Base-by-base conservation (phyloP, 2,888 invertebrate species). In the Callyntrura guangdongensis region DNA sequence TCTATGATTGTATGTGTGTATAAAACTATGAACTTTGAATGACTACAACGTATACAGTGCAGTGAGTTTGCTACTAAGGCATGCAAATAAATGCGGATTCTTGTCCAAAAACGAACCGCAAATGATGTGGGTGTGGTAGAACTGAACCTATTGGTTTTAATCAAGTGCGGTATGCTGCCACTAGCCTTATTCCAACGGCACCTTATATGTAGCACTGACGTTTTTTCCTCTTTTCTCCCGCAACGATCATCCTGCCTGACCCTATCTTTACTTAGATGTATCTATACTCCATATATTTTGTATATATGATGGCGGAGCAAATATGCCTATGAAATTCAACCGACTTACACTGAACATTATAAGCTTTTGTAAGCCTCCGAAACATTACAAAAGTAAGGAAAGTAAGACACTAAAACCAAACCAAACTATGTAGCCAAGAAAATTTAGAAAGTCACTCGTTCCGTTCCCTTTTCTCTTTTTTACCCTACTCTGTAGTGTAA, bases 71-170 rank as follows among this genome's bases (percentile, higher is more conserved):
- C 83, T 88, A 82, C 83, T 87, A 83, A 77, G 74, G 81, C 69
- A 91, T 91, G 91, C 91, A 91, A 91, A 91, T 91, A 85, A 84
- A 91, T 91, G 91, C 88, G 88, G 85, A 91, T 85, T 74, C 91
- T 83, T 85, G 91, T 91, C 91, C 91, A 91, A 86, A 89, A 91
- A 83, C 84, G 88, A 88, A 91, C 91, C 91, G 84, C 91, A 91
- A 91, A 87, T 83, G 91, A 85, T 86, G 91, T 91, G 82, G 82
- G 86, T 86, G 87, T 89, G 89, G 89, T 89, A 77, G 89, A 27
- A 83, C 84, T 84, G 84, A 89, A 77, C 84, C 89, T 84, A 89
- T 89, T 84, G 89, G 89, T 89, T 89, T 89, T 89, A 89, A 84
- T 89, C 83, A 89, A 89, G 74, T 89, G 89, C 84, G 83, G 83